phyloP scores from a whole-genome alignment of 2,888 invertebrate genomes.

The Brachypterus glaber region DNA sequence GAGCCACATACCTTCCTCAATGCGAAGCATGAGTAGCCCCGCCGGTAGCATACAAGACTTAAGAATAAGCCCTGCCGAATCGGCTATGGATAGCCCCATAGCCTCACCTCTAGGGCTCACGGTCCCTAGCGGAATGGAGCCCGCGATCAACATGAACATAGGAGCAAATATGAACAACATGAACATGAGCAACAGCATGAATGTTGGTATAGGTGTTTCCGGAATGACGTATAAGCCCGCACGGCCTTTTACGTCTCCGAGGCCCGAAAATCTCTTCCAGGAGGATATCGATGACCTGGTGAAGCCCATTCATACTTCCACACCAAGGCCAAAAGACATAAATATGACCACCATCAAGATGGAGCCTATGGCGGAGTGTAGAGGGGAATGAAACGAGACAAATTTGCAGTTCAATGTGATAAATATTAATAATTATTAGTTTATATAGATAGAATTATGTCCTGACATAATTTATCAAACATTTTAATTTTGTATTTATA shows the following conservation, averaged over 20 bases:
- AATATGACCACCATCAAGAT: constrained; percentile 59
- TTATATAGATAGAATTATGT: constrained; percentile 19
- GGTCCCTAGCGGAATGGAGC: constrained; percentile 42
- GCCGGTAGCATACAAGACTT: constrained; percentile 42
- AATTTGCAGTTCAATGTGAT: constrained; percentile 41
- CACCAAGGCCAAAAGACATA: constrained; percentile 40
- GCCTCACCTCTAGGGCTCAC: constrained; percentile 53
- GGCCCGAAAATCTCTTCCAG: constrained; percentile 52
- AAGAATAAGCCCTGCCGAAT: constrained; percentile 42
- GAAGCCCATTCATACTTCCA: constrained; percentile 48
- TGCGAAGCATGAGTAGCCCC: constrained; percentile 40
- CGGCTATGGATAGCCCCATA: constrained; percentile 48
- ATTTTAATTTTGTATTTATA: constrained; percentile 22
- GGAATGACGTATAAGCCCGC: constrained; percentile 58
- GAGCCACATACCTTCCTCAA: constrained; percentile 36
- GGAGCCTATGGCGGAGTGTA: constrained; percentile 58
- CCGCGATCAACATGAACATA: constrained; percentile 37
- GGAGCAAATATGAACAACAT: not conserved
- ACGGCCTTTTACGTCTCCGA: constrained; percentile 50
- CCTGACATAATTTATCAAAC: no score
- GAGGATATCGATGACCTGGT: constrained; percentile 55
- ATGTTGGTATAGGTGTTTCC: constrained; percentile 50
- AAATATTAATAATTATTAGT: constrained; percentile 37
- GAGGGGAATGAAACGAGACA: constrained; percentile 52
- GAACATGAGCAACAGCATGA: constrained; percentile 41